Evolutionary conservation across 2,888 invertebrate species (phyloP).

Genomic region (Villa cingulata): DNA sequence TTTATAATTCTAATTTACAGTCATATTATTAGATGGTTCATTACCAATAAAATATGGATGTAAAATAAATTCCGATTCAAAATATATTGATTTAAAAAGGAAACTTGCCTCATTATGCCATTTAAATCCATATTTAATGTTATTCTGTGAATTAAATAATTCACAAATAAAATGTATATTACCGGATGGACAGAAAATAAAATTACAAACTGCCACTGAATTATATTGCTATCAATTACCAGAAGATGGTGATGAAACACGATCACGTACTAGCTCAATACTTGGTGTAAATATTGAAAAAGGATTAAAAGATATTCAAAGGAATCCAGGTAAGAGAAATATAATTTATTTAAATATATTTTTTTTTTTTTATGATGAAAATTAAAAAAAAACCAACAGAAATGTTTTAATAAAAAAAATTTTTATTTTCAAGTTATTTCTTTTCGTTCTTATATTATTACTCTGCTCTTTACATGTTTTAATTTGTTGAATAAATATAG

Average conservation of each 20-base stretch:
- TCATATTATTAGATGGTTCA: slow-evolving; percentile 65
- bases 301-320: slow-evolving; percentile 35
- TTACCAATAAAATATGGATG: slow-evolving; percentile 76
- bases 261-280: slow-evolving; percentile 30
- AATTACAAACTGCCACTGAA: slow-evolving; percentile 39
- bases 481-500: too few species aligned
- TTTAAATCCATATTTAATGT: slow-evolving; percentile 45
- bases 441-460: slow-evolving; percentile 11
- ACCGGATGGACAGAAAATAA: slow-evolving; percentile 41
- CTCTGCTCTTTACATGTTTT: too few species aligned
- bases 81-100: slow-evolving; percentile 60
- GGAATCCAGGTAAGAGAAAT: slow-evolving; percentile 28
- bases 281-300: slow-evolving; percentile 33
- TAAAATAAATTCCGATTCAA: slow-evolving; percentile 68
- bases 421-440: slow-evolving; percentile 3
- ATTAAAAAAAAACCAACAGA: too few species aligned
- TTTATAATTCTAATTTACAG: slow-evolving; percentile 33
- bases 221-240: slow-evolving; percentile 60
- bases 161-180: slow-evolving; percentile 51
- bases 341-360: background rate
- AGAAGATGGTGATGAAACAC: slow-evolving; percentile 24
- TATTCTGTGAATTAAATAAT: slow-evolving; percentile 58
- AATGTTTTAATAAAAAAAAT: too few species aligned
- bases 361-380: background rate
- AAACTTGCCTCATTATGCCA: slow-evolving; percentile 51